Conservation (phyloP, 2,797 vertebrate species). For the Menidia menidia region DNA sequence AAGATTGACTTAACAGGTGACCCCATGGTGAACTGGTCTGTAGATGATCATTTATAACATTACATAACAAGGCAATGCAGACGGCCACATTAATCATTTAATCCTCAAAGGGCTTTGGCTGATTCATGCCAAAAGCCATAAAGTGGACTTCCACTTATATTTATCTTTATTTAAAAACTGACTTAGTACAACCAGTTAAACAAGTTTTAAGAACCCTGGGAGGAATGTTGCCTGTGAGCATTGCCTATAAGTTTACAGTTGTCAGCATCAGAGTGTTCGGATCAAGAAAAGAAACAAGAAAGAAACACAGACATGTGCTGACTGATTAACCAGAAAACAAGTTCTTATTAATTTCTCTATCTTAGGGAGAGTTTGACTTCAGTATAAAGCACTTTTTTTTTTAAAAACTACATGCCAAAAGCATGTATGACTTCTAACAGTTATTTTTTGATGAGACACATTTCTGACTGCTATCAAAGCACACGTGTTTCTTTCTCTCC, state of each 20-base stretch:
- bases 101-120: not conserved
- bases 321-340: slow-evolving; percentile 1
- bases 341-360: not conserved
- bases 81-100: slow-evolving; percentile 34
- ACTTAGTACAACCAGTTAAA: not conserved
- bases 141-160: not conserved
- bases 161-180: not conserved
- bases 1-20: slow-evolving; percentile 16
- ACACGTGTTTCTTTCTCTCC: slow-evolving; percentile 62
- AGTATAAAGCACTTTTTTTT: not conserved
- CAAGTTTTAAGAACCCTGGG: not conserved
- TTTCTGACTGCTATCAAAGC: slow-evolving; percentile 17
- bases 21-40: slow-evolving; percentile 16
- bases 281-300: slow-evolving; percentile 30
- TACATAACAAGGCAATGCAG: slow-evolving; percentile 27
- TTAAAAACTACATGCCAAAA: not conserved
- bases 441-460: too few relatives aligned
- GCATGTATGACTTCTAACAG: too few relatives aligned
- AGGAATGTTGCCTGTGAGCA: slow-evolving; percentile 42
- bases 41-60: slow-evolving; percentile 22
- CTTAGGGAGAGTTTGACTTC: not conserved
- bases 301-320: slow-evolving; percentile 63
- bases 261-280: slow-evolving; percentile 11
- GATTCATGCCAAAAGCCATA: not conserved
- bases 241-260: slow-evolving; percentile 33